Percentiles rank a stretch among this genome's conserved stretches.
phyloP scores from a whole-genome alignment of 2,888 invertebrate genomes.

The Trissolcus brochymenae region DNA sequence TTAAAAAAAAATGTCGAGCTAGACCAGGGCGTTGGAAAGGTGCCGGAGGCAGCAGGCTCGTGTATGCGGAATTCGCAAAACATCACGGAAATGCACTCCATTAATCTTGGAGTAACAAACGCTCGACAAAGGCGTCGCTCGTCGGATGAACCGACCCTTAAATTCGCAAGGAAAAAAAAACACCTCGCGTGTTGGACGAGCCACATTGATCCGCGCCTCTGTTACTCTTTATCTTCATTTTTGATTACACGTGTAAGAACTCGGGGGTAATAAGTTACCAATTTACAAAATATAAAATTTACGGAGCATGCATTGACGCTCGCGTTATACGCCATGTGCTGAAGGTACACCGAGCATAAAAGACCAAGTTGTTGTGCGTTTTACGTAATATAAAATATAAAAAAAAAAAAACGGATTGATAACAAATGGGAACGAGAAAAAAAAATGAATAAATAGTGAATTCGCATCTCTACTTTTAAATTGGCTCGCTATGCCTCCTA shows the following conservation, averaged over 20 bases:
- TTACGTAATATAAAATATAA: conserved; percentile 33
- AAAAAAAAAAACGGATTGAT: conserved; percentile 36
- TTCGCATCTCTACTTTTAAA: conserved; percentile 13
- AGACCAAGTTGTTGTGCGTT: conserved; percentile 34
- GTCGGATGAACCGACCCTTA: conserved; percentile 37
- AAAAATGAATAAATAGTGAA: neutral
- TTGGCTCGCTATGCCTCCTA: neutral
- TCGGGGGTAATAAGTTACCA: conserved; percentile 36
- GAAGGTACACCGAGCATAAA: conserved; percentile 42
- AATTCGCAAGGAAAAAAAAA: conserved; percentile 35
- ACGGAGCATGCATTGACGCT: conserved; percentile 43
- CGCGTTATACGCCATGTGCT: conserved; percentile 38
- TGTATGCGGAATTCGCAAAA: conserved; percentile 37
- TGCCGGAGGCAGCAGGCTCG: conserved; percentile 42
- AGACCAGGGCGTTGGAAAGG: conserved; percentile 48
- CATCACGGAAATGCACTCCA: conserved; percentile 47
- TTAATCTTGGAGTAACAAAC: conserved; percentile 46
- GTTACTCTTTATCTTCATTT: neutral
- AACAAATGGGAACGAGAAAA: conserved; percentile 20
- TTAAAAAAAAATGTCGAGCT: conserved; percentile 51
- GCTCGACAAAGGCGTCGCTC: conserved; percentile 26
- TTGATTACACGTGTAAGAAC: conserved; percentile 15
- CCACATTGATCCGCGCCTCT: conserved; percentile 29
- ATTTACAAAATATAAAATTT: conserved; percentile 38
- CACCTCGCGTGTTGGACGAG: conserved; percentile 18